Evolutionary conservation across 1,140 invertebrate species (phyloP).

Genomic region (Drosophila mayri): DNA sequence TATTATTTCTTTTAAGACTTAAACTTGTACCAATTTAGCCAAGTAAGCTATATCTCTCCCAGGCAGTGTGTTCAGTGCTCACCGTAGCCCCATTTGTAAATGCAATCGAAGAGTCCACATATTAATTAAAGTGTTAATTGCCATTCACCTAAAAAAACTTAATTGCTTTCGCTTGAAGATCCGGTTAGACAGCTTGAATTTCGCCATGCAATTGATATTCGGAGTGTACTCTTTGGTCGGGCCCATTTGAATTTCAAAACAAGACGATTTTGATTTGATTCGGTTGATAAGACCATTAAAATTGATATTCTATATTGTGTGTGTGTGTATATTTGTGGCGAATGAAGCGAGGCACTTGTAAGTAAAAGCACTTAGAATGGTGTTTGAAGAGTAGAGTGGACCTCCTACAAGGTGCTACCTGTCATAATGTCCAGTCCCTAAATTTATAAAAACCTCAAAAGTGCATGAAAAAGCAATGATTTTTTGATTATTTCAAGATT

Average conservation of each 20-base stretch:
- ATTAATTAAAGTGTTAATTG: constrained; percentile 50
- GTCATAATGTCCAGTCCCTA: too few relatives aligned
- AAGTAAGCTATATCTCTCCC: constrained; percentile 14
- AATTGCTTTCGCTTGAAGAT: not conserved
- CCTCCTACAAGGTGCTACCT: not conserved
- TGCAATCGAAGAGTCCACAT: constrained; percentile 36
- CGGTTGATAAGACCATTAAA: constrained; percentile 52
- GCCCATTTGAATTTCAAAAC: constrained; percentile 67
- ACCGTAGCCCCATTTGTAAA: constrained; percentile 45
- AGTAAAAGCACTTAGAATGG: constrained; percentile 32
- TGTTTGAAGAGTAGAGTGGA: constrained; percentile 30
- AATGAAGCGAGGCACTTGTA: constrained; percentile 22
- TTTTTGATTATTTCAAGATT: too few relatives aligned
- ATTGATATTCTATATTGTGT: constrained; percentile 28
- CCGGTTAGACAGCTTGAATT: constrained; percentile 37
- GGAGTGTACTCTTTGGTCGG: constrained; percentile 10
- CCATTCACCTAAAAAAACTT: constrained; percentile 28
- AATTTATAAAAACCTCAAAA: too few relatives aligned
- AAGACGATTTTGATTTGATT: not conserved
- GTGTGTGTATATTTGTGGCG: constrained; percentile 25
- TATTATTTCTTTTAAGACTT: constrained; percentile 24
- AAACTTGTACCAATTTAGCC: constrained; percentile 41
- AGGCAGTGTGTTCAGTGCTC: constrained; percentile 45
- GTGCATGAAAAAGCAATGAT: too few relatives aligned
- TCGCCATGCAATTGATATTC: constrained; percentile 47